phyloP scores from a whole-genome alignment of 2,113 vertebrate species.

The Notothenia rossii region DNA sequence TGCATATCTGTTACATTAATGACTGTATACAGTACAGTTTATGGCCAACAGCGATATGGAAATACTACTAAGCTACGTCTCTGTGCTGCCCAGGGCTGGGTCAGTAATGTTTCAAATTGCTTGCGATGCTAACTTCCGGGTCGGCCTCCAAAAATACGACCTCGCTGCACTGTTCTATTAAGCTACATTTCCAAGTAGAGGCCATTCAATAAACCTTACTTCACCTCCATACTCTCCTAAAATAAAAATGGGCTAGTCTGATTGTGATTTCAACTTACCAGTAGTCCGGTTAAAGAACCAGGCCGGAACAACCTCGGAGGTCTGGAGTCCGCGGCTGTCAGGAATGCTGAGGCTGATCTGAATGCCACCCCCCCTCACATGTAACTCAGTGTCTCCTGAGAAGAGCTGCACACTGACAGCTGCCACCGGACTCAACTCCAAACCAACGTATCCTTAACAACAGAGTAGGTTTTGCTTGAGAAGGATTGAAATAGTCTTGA shows the following conservation, averaged over 20 bases:
- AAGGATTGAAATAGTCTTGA: neutral
- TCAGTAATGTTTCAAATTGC: too few species aligned
- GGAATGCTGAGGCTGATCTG: conserved; percentile 87
- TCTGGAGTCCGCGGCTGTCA: conserved; percentile 68
- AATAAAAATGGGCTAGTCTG: too few species aligned
- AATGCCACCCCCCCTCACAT: conserved; percentile 86
- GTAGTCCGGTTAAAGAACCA: conserved; percentile 90
- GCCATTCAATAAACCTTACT: neutral
- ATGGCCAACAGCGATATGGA: too few species aligned
- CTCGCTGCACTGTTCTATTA: neutral
- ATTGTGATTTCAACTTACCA: conserved; percentile 78
- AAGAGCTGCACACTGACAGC: conserved; percentile 87
- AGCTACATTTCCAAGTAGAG: neutral
- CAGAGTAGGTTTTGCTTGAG: neutral
- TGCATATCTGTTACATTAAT: too few species aligned
- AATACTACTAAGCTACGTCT: too few species aligned
- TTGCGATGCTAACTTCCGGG: too few species aligned
- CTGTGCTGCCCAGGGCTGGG: too few species aligned
- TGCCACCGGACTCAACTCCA: conserved; percentile 87
- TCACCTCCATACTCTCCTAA: neutral
- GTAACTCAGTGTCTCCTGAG: conserved; percentile 85
- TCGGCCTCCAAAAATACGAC: too few species aligned
- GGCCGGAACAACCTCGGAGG: conserved; percentile 85
- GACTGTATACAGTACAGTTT: too few species aligned
- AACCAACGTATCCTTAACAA: conserved; percentile 85